Percentiles rank a stretch among this genome's conserved stretches.
phyloP scores from a whole-genome alignment of 1,140 invertebrate species.

The Wasmannia auropunctata region DNA sequence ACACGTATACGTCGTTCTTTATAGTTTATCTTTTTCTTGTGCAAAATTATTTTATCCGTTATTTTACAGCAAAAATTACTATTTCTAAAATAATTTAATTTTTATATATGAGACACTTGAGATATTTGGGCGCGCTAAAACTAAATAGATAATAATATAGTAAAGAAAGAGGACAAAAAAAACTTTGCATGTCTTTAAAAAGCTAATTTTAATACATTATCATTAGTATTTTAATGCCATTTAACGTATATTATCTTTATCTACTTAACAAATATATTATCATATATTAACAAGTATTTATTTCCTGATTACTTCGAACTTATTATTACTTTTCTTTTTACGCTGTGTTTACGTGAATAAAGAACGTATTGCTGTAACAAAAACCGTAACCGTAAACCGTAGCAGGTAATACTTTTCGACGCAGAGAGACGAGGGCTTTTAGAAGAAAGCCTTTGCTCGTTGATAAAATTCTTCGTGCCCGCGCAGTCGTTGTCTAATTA shows the following conservation, averaged over 20 bases:
- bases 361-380: neutral
- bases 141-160: neutral
- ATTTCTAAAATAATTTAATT: neutral
- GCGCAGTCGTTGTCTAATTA: slow-evolving; percentile 24
- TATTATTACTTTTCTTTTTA: neutral
- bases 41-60: neutral
- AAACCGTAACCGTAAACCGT: too few relatives aligned
- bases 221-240: too few relatives aligned
- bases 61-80: neutral
- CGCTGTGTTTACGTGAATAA: neutral
- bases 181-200: neutral
- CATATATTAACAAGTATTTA: neutral
- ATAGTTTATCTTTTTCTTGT: neutral
- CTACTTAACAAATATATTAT: neutral
- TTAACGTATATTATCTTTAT: too few relatives aligned
- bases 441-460: neutral
- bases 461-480: neutral
- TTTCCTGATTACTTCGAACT: neutral
- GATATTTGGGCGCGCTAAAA: neutral
- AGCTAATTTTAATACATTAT: neutral
- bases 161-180: neutral
- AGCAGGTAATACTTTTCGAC: neutral
- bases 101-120: too few relatives aligned
- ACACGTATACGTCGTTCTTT: neutral
- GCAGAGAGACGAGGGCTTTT: neutral